Evolutionary conservation across 2,113 vertebrate genomes (phyloP).

Genomic region (Speoplatyrhinus poulsoni): DNA sequence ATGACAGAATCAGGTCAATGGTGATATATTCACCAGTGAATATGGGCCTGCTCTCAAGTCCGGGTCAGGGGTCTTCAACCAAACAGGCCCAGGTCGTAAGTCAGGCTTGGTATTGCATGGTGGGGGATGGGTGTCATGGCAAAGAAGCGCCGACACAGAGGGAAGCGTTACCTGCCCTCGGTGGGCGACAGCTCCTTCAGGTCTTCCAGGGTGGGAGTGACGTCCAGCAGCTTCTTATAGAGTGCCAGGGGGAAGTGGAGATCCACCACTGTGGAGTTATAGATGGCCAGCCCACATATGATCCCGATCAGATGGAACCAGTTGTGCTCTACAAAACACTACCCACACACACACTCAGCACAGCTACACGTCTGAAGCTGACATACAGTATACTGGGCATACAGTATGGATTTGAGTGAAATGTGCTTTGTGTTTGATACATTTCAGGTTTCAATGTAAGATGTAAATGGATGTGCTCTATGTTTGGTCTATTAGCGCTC

Average conservation of each 20-base stretch:
- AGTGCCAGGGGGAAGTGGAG: constrained; percentile 93
- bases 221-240: constrained; percentile 92
- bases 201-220: constrained; percentile 86
- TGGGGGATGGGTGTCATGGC: no score
- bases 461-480: background rate
- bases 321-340: constrained; percentile 98
- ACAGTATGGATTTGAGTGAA: no score
- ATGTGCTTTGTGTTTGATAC: no score
- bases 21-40: no score
- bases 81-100: no score
- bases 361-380: background rate
- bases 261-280: constrained; percentile 96
- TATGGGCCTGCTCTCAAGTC: no score
- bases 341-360: constrained; percentile 21
- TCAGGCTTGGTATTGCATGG: no score
- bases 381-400: no score
- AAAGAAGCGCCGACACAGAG: background rate
- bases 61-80: no score
- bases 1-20: no score
- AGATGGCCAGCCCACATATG: constrained; percentile 94
- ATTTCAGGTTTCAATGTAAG: background rate
- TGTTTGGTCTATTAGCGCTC: background rate
- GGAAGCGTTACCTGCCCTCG: constrained; percentile 85
- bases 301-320: constrained; percentile 97
- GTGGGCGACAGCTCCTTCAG: constrained; percentile 93